Base-by-base conservation (phyloP, 2,888 invertebrate species). In the Sinohyriopsis cumingii region DNA sequence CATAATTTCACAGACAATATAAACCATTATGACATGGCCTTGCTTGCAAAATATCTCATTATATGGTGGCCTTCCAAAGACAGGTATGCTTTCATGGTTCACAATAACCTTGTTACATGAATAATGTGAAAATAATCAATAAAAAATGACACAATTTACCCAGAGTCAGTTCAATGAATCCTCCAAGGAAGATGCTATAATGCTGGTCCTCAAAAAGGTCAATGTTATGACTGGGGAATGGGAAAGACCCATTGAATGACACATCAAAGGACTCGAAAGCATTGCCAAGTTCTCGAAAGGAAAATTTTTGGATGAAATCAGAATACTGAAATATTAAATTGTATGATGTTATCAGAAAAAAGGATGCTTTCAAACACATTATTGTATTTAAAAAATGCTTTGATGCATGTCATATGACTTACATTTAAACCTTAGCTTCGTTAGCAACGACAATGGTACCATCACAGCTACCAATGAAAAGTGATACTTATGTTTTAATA, bases 41-140 rank as follows among this genome's bases (percentile, higher is more conserved):
- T 28, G 28, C 5, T 28, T 28, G 28, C 5, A 28, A 28, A 28
- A 0, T 28, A 28, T 28, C 5, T 28, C 28, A 28, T 5, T 28
- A 25, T 25, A 25, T 25, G 25, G 3, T 25, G 25, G 25, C 25
- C 25, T 25, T 25, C 2, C 25, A 1, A 25, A 25, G 25, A 25
- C 25, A 25, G 25, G 25, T 25, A 68, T 24, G 83, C 77, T 55
- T 77, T 78, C 59, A 84, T 69, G 33, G 83, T 75, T 25, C 74
- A 66, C 55, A 80, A 68, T 12, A 84, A 69, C 59, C 79, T 59
- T 20, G 71, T 62, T 19, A 78, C 81, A 61, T 78, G 70, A 12
- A 72, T 72, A 1, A 82, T 79, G 64, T 85, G 79, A 12, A 83
- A 71, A 61, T 76, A 76, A 67, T 82, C 82, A 9, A 71, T 65